A percentile compares a stretch with the other conserved stretches of the same genome.
These are phyloP conservation scores for Uloborus plumipes DNA, from an alignment of 2,888 invertebrate species.

Conservation along the genomic window DNA sequence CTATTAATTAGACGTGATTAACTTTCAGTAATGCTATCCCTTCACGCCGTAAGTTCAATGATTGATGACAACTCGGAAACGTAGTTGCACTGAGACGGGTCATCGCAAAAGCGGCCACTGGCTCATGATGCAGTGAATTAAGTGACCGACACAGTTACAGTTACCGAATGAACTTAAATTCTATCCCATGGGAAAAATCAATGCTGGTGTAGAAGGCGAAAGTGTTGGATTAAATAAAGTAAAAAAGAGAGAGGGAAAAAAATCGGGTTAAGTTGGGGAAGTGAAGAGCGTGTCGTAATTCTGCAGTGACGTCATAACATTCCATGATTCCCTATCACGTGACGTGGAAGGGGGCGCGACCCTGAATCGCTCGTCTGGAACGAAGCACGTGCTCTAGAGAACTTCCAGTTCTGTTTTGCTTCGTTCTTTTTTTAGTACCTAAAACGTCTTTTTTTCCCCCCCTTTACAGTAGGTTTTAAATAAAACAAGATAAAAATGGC, in stretches of 20 bases:
- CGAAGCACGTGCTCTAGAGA: conserved; percentile 29
- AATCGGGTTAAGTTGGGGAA: background rate
- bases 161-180: too few relatives aligned
- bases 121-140: too few relatives aligned
- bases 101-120: too few relatives aligned
- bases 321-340: conserved; percentile 47
- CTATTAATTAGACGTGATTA: too few relatives aligned
- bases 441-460: conserved; percentile 1
- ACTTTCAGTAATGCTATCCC: too few relatives aligned
- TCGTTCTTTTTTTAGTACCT: conserved; percentile 16
- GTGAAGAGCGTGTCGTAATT: background rate
- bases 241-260: background rate
- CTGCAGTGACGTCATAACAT: conserved; percentile 51
- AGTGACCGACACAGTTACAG: too few relatives aligned
- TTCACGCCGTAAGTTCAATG: too few relatives aligned
- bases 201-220: background rate
- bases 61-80: too few relatives aligned
- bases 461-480: background rate
- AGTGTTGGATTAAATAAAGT: background rate
- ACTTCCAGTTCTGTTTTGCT: conserved; percentile 37
- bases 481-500: too few relatives aligned
- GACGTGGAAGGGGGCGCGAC: conserved; percentile 46
- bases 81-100: too few relatives aligned
- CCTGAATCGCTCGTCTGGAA: conserved; percentile 31
- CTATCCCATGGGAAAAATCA: too few relatives aligned